Conservation (phyloP, 2,113 vertebrate genomes). For the Crotalus viridis region DNA sequence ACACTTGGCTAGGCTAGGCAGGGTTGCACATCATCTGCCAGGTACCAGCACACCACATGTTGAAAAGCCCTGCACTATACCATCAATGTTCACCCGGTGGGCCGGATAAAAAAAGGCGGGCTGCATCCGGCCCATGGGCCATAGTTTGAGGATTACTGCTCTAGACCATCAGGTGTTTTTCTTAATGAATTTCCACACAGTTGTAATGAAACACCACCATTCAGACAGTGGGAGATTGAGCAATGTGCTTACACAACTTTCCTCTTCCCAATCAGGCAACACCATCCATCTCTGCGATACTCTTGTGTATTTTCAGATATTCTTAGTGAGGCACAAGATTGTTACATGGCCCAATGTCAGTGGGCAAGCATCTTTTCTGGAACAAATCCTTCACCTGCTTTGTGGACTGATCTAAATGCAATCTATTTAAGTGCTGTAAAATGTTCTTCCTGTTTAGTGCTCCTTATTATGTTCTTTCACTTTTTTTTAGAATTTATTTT, state of each 20-base stretch:
- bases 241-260: slow-evolving; percentile 17
- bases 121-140: too few species aligned
- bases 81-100: too few species aligned
- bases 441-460: neutral
- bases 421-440: neutral
- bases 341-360: slow-evolving; percentile 8
- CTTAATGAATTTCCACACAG: slow-evolving; percentile 58
- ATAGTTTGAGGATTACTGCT: neutral
- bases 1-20: too few species aligned
- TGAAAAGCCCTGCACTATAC: too few species aligned
- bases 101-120: too few species aligned
- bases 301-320: slow-evolving; percentile 31
- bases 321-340: neutral
- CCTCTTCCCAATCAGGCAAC: slow-evolving; percentile 16
- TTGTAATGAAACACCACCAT: slow-evolving; percentile 53
- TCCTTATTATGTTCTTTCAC: neutral
- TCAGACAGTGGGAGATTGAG: neutral
- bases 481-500: neutral
- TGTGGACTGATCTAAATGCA: neutral
- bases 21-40: too few species aligned
- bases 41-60: too few species aligned
- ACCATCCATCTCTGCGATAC: slow-evolving; percentile 35
- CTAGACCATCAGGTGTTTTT: slow-evolving; percentile 57
- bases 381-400: neutral
- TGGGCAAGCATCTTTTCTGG: slow-evolving; percentile 23